phyloP scores from a whole-genome alignment of 2,797 vertebrate species.

The Cuculus canorus region DNA sequence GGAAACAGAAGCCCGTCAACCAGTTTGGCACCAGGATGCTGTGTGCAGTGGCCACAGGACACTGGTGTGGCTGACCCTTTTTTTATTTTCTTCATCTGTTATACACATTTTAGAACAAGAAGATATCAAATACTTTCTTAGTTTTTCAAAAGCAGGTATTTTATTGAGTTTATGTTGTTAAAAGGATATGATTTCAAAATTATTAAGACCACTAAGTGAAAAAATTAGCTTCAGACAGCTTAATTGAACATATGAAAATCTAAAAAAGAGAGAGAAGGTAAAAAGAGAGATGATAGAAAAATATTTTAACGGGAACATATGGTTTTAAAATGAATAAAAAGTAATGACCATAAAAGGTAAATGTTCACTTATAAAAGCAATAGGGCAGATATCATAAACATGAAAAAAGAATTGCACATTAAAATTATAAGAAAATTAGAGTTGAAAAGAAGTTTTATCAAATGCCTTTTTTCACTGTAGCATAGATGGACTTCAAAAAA shows the following conservation, averaged over 20 bases:
- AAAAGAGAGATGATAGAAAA: background rate
- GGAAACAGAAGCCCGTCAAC: too few species aligned
- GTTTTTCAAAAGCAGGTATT: background rate
- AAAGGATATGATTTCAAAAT: background rate
- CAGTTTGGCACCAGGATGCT: too few species aligned
- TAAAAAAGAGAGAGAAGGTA: fast-evolving
- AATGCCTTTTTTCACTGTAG: background rate
- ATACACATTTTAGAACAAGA: background rate
- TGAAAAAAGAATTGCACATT: background rate
- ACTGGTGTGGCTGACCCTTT: fast-evolving
- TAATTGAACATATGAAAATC: background rate
- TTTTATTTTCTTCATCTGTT: background rate
- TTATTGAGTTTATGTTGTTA: background rate
- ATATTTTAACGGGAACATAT: background rate
- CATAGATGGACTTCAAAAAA: background rate
- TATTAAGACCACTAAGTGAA: background rate
- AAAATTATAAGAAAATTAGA: background rate
- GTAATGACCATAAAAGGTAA: background rate
- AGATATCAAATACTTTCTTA: background rate
- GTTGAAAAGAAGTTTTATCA: background rate
- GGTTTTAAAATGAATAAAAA: background rate
- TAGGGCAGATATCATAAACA: background rate
- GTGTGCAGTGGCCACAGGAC: fast-evolving
- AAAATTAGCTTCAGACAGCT: background rate
- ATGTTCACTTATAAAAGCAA: background rate